Base-by-base conservation (phyloP, 37 sponge, comb jelly and placozoan genomes). In the Geodia barretti region DNA sequence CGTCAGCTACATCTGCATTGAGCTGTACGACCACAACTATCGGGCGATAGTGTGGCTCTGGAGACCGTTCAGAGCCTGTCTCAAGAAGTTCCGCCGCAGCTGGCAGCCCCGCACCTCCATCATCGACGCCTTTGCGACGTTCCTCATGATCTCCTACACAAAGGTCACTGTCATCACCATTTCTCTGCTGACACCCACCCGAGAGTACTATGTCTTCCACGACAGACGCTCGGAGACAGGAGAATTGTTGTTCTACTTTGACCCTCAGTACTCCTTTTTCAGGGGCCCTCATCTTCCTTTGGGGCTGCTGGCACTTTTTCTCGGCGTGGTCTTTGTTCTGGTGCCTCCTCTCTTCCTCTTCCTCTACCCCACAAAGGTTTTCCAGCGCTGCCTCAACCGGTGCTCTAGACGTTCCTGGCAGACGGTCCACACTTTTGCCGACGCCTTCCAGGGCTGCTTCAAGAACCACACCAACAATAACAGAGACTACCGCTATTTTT, bases 261-360 rank as follows among this genome's bases (percentile, higher is more conserved):
- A 41, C 75, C 68, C 33, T 34, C 31, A 33, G 31, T 28, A 34
- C 74, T 85, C 24, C 39, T 4, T 29, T 19, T 73, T 67, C 1
- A 30, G 25, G 62, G 37, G 17, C 66, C 3, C 20, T 1, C 75
- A 84, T 33, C 24, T 70, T 21, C 72, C 70, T 5, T 84, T 84
- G 64, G 82, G 39, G 5, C 26, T 78, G 0, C 24, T 78, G 2
- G 83, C 83, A 4, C 4, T 77, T 5, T 3, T 81, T 1, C 35
- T 85, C 4, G 32, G 88, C 3, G 23, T 35, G 26, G 74, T 70
- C 28, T 84, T 88, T 75, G 82, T 84, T 5, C 31, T 72, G 2
- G 9, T 85, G 20, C 89, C 89, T 34, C 93, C 93, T 8, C 23
- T 92, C 14, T 64, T 92, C 30, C 86, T 92, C 25, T 33, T 85